Evolutionary conservation across 2,113 vertebrate genomes (phyloP), one percentile per base, ranked within the genome.

Genomic region (Tupaia tana): DNA sequence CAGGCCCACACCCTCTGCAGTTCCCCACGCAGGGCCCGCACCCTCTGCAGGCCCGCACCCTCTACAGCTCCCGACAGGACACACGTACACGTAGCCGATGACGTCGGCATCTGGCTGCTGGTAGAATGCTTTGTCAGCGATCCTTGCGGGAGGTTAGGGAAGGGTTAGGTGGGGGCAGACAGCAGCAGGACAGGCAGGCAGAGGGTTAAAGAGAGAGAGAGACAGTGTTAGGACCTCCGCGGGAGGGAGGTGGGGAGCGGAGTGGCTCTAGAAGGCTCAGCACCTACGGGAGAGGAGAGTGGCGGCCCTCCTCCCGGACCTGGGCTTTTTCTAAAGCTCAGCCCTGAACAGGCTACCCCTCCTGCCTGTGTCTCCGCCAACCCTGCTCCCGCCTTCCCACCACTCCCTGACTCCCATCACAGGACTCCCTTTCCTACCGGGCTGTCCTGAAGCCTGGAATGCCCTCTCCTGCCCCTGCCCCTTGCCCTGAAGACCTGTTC

Each of bases 41-140:
- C n/a, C n/a, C n/a, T n/a, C n/a, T n/a, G 69, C 59, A 67, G 74
- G 16, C 61, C 56, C 52, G 3, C 8, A 5, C 73, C 64, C 66
- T 70, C 61, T 73, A 63, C 58, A 54, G 63, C 69, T 75, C 1
- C 54, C n/a, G n/a, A n/a, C n/a, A n/a, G n/a, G n/a, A 97, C 97
- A 98, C 99, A 99, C 99, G 95, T 99, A 99, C 99, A 99, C 99
- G 92, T 99, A 99, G 98, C 99, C 99, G 99, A 99, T 99, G 98
- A 99, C 98, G 97, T 99, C 99, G 98, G 99, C 99, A 98, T 99
- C 99, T 98, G 99, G 99, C 98, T 99, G 99, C 99, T 99, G 99
- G 99, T 99, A 99, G 99, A 99, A 99, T 98, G 99, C 99, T 99
- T 99, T 99, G 99, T 99, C 99, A 99, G 99, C 99, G 98, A 99